Conservation (phyloP, 2,113 vertebrate species). For the Macaca mulatta region DNA sequence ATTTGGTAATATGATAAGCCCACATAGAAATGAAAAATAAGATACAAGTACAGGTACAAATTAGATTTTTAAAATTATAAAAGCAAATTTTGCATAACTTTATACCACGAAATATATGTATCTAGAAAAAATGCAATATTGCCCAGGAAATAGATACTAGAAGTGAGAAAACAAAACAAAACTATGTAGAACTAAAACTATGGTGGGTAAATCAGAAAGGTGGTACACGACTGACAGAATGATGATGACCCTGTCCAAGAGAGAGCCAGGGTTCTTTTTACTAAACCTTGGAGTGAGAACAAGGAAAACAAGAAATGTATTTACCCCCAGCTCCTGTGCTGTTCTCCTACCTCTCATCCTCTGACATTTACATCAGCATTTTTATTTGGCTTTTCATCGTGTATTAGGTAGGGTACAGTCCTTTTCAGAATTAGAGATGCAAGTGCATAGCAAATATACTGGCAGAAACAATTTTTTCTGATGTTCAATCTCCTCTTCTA, state of each 20-base stretch:
- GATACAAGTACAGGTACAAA: not conserved
- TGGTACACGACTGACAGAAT: not conserved
- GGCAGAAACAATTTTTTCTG: not conserved
- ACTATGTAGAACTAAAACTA: not conserved
- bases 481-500: not conserved
- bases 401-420: not conserved
- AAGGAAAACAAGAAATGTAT: not conserved
- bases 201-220: not conserved
- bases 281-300: not conserved
- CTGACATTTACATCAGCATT: not conserved
- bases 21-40: conserved; percentile 34
- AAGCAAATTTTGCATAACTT: not conserved
- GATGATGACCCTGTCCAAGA: not conserved
- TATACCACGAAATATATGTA: not conserved
- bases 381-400: not conserved
- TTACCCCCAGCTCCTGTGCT: no score
- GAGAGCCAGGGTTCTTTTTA: not conserved
- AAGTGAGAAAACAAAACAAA: not conserved
- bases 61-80: conserved; percentile 2
- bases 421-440: not conserved
- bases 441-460: not conserved
- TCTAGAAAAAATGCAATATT: not conserved
- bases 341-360: not conserved
- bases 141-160: not conserved
- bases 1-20: not conserved